Evolutionary conservation across 2,888 invertebrate genomes (phyloP).

Genomic region (Suillia variegata): DNA sequence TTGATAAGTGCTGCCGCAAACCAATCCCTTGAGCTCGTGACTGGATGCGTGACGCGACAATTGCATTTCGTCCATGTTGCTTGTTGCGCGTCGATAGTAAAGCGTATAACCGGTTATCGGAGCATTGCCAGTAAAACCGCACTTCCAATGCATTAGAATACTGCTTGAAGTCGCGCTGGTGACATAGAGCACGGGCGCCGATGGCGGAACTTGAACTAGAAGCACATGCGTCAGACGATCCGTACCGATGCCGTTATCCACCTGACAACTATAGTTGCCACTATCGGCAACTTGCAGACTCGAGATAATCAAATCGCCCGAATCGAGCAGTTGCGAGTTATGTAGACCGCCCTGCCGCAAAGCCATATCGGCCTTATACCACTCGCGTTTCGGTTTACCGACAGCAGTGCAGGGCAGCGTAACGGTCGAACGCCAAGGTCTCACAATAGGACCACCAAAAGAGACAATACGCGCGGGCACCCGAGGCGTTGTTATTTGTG

Average conservation of each 20-base stretch:
- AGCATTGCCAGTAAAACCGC: slow-evolving; percentile 73
- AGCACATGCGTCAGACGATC: slow-evolving; percentile 70
- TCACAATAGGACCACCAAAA: slow-evolving; percentile 70
- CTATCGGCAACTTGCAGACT: slow-evolving; percentile 70
- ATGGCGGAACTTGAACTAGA: slow-evolving; percentile 77
- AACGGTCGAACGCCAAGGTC: slow-evolving; percentile 72
- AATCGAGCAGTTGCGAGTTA: slow-evolving; percentile 69
- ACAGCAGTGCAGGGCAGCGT: slow-evolving; percentile 70
- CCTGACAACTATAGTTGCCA: slow-evolving; percentile 75
- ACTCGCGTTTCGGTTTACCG: slow-evolving; percentile 70
- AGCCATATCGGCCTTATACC: slow-evolving; percentile 68
- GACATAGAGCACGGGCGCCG: slow-evolving; percentile 74
- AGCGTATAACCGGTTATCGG: slow-evolving; percentile 72
- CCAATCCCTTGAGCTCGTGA: slow-evolving; percentile 71
- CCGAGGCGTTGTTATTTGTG: slow-evolving; percentile 70
- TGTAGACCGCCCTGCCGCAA: slow-evolving; percentile 66
- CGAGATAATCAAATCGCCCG: slow-evolving; percentile 70
- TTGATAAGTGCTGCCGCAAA: slow-evolving; percentile 76
- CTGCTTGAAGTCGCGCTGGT: slow-evolving; percentile 78
- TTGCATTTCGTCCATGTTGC: slow-evolving; percentile 70
- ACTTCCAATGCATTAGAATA: slow-evolving; percentile 75
- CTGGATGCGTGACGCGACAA: slow-evolving; percentile 71
- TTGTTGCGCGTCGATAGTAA: slow-evolving; percentile 70
- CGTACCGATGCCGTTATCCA: slow-evolving; percentile 71
- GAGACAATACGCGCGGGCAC: slow-evolving; percentile 74